Evolutionary conservation across 2,888 invertebrate species (phyloP).

Genomic region (Drosophila kanekoi): DNA sequence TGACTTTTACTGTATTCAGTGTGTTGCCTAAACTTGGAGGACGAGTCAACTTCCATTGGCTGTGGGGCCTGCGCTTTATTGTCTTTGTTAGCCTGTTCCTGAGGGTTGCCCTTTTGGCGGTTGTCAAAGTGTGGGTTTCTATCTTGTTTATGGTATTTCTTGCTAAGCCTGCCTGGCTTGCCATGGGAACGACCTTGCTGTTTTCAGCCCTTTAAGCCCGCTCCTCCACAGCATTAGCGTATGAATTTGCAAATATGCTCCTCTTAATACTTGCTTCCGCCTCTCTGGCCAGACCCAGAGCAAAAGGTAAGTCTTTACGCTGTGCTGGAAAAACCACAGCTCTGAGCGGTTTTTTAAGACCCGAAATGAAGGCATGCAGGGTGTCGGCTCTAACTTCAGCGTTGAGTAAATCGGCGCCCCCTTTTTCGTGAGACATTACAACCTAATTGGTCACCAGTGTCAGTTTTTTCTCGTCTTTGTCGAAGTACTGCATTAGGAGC

Average conservation of each 20-base stretch:
- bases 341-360: no score
- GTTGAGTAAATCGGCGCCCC: background rate
- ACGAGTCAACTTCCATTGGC: no score
- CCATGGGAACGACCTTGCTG: background rate
- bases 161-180: background rate
- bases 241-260: background rate
- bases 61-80: no score
- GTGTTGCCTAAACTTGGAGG: no score
- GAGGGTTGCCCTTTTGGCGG: background rate
- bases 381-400: background rate
- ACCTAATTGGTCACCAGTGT: no score
- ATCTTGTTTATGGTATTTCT: background rate
- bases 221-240: conserved; percentile 5
- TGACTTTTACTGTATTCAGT: no score
- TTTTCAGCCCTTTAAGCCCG: background rate
- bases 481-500: no score
- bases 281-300: conserved; percentile 3
- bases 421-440: no score
- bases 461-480: no score
- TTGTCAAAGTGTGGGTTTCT: background rate
- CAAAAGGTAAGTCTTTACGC: background rate
- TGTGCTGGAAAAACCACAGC: no score
- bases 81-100: no score
- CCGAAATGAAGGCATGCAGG: no score
- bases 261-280: conserved; percentile 1